Evolutionary conservation across 2,113 vertebrate species (phyloP), one percentile per base, ranked within the genome.

Genomic region (Piprites chloris): DNA sequence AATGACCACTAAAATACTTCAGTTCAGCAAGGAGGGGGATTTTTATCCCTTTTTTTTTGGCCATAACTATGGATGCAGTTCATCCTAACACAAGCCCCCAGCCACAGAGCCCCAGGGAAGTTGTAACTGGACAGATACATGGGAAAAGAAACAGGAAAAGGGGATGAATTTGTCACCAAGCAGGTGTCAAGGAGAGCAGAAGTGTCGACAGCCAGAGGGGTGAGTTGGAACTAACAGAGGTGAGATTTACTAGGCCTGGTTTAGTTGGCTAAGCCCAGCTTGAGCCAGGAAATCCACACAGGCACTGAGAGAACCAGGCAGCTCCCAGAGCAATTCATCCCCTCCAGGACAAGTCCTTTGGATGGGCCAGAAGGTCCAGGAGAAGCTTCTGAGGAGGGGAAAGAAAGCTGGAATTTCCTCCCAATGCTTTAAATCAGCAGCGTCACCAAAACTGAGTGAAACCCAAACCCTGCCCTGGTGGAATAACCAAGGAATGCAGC

Each of bases 331-430:
- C 78, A 50, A 84, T 93, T 53, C 39, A 58, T 91, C 84, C 85
- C 42, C 79, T 88, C 84, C 19, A 62, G 84, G 79, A 88, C 69
- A 77, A 68, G 69, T 49, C 37, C 47, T 85, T 81, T 15, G 41
- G 79, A n/a, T n/a, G 76, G 63, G n/a, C 80, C 94, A 95, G 91
- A 89, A 85, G 91, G 59, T 65, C 85, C 49, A 73, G 65, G 58
- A 2, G 9, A 37, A 37, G 55, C 59, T 85, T 47, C 44, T 53
- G 85, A 35, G 61, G 14, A 42, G 41, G 12, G 41, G 55, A 53
- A 65, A 88, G 47, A 73, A 77, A 89, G 59, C 50, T 20, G 35
- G 66, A 65, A 83, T 89, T 79, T 66, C 76, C 81, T 87, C 50
- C 77, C 77, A 46, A 30, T 26, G 33, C 81, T 67, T 91, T 75